Base-by-base conservation (phyloP, 1,140 invertebrate species). In the Zaprionus vittiger region DNA sequence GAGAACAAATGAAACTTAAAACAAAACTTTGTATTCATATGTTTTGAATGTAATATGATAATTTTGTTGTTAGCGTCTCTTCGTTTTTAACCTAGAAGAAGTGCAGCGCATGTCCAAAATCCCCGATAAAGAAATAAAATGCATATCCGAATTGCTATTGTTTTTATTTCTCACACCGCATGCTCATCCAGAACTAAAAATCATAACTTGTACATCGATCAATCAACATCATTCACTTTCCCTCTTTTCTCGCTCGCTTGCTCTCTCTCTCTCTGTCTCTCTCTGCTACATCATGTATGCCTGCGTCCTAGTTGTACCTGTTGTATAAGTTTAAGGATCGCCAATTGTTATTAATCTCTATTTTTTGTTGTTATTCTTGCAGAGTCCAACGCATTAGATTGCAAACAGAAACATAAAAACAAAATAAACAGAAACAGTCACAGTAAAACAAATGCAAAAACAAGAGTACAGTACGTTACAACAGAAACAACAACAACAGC, bases 321-420 rank as follows among this genome's bases (percentile, higher is more conserved):
- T 57, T 41, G 31, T 4, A 11, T 11, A 69, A 41, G 17, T 47
- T n/a, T 17, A 47, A 47, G 41, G 41, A 17, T 41, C 44, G 31
- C 20, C n/a, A n/a, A 57, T 55, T 68, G 59, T 81, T 76, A 89
- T 79, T 87, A 81, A 76, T 81, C 15, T 68, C 41, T 64, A 47
- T 26, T 60, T 59, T 82, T 78, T 67, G 55, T 71, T 82, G 80
- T 91, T 89, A 81, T 83, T 89, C 69, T 91, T 91, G 59, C 89
- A 92, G 91, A 91, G 89, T 80, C 83, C 91, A 80, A 91, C 85
- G 80, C 91, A 92, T 87, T 92, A 89, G 83, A 69, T 77, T 79
- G 71, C 75, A 61, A 70, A 49, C 62, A 37, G 7, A 17, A 47
- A 47, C 41, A 47, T 11, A 52, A 83, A 73, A 69, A 60, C 55